Percentiles rank a stretch among this genome's conserved stretches.
Evolutionary conservation across 2,888 invertebrate species (phyloP).

Genomic region (Drosophila macrospina): DNA sequence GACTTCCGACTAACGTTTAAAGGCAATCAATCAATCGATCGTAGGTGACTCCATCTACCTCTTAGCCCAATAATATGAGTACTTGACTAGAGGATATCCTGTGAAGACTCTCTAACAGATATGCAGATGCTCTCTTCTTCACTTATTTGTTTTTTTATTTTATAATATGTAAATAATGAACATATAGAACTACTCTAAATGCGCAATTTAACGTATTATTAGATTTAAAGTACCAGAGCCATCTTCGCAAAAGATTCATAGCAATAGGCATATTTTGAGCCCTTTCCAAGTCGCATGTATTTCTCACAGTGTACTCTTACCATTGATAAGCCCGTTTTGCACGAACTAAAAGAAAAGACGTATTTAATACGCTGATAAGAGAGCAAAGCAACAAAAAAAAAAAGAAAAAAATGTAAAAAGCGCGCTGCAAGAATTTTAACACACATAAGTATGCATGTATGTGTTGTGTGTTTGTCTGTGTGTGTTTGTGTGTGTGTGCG

Average conservation of each 20-base stretch:
- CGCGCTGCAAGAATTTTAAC: conserved; percentile 72
- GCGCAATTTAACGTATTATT: not conserved
- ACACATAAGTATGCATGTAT: no score
- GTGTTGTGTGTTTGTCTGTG: conserved; percentile 14
- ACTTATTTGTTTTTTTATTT: no score
- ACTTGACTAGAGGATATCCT: no score
- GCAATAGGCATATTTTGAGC: not conserved
- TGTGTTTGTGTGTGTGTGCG: conserved; percentile 22
- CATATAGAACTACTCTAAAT: no score
- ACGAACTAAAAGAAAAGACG: conserved; percentile 74
- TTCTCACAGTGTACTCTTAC: conserved; percentile 30
- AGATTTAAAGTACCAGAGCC: not conserved
- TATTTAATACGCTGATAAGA: conserved; percentile 74
- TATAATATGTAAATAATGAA: no score
- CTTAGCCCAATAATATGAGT: no score
- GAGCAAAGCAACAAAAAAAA: conserved; percentile 41
- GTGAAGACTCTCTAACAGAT: no score
- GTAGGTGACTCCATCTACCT: no score
- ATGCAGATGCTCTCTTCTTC: no score
- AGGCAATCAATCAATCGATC: no score
- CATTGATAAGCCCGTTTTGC: conserved; percentile 60
- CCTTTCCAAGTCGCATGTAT: not conserved
- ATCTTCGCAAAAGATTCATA: not conserved
- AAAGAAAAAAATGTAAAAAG: conserved; percentile 55
- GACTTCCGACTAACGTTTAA: no score